phyloP scores from a whole-genome alignment of 2,888 invertebrate species.

The Sialis lutaria region DNA sequence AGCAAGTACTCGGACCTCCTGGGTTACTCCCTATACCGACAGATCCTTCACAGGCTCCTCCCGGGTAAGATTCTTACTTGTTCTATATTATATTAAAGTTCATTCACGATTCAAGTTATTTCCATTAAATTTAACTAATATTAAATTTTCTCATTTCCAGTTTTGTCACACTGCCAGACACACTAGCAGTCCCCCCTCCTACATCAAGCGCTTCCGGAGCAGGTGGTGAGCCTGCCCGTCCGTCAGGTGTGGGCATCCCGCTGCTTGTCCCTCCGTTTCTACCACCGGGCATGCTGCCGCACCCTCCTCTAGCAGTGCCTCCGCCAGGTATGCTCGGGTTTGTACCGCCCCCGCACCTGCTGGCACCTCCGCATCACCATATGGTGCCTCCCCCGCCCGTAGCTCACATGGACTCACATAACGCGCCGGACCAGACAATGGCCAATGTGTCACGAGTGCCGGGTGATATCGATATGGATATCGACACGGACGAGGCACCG shows the following conservation, averaged over 20 bases:
- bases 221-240: slow-evolving; percentile 4
- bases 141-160: background rate
- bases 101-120: background rate
- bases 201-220: slow-evolving; percentile 1
- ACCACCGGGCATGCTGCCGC: slow-evolving; percentile 17
- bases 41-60: slow-evolving; percentile 7
- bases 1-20: slow-evolving; percentile 6
- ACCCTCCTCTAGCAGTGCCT: slow-evolving; percentile 32
- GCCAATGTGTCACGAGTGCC: slow-evolving; percentile 4
- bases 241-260: slow-evolving; percentile 23
- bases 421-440: slow-evolving; percentile 11
- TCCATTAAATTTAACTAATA: background rate
- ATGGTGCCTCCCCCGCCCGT: slow-evolving; percentile 8
- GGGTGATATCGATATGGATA: slow-evolving; percentile 49
- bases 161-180: slow-evolving; percentile 16
- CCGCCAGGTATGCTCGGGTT: slow-evolving; percentile 33
- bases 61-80: slow-evolving; percentile 8
- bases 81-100: background rate
- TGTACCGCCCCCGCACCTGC: slow-evolving; percentile 30
- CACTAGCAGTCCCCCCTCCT: slow-evolving; percentile 7
- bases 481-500: slow-evolving; percentile 48
- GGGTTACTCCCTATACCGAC: background rate
- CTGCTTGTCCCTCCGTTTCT: slow-evolving; percentile 23
- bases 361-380: background rate
- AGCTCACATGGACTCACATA: slow-evolving; percentile 8